A percentile compares a stretch with the other conserved stretches of the same genome.
phyloP scores from a whole-genome alignment of 2,888 invertebrate species.

The Hartigia nigra region DNA sequence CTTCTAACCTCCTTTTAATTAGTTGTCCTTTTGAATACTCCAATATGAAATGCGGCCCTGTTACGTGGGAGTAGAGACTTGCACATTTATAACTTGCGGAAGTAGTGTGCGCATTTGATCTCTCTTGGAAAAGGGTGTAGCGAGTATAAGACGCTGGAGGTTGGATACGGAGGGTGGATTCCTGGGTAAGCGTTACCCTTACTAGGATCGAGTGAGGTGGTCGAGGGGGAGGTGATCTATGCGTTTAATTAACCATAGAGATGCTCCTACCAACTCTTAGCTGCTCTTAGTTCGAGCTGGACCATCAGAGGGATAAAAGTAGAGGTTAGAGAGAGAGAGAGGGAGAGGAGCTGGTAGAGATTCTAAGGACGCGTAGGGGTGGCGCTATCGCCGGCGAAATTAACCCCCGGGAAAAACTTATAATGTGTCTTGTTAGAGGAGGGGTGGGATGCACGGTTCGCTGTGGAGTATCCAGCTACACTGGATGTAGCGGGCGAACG shows the following conservation, averaged over 20 bases:
- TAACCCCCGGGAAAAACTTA: slow-evolving; percentile 63
- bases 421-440: slow-evolving; percentile 57
- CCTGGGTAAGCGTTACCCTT: slow-evolving; percentile 11
- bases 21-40: slow-evolving; percentile 37
- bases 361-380: slow-evolving; percentile 26
- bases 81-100: slow-evolving; percentile 42
- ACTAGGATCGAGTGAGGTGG: slow-evolving; percentile 18
- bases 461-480: background rate
- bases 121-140: slow-evolving; percentile 20
- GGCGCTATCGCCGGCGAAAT: slow-evolving; percentile 56
- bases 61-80: slow-evolving; percentile 29
- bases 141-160: slow-evolving; percentile 25
- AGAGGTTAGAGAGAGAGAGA: slow-evolving; percentile 10
- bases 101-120: slow-evolving; percentile 40
- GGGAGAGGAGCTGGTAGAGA: slow-evolving; percentile 19
- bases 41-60: slow-evolving; percentile 32
- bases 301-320: slow-evolving; percentile 27
- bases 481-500: background rate
- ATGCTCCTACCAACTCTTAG: slow-evolving; percentile 60
- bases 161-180: slow-evolving; percentile 31
- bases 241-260: slow-evolving; percentile 65
- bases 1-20: slow-evolving; percentile 23
- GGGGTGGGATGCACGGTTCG: slow-evolving; percentile 15
- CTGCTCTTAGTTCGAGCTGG: slow-evolving; percentile 56
- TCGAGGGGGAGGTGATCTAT: slow-evolving; percentile 56